Evolutionary conservation across 2,888 invertebrate species (phyloP).

Genomic region (Ormyrus labotus): DNA sequence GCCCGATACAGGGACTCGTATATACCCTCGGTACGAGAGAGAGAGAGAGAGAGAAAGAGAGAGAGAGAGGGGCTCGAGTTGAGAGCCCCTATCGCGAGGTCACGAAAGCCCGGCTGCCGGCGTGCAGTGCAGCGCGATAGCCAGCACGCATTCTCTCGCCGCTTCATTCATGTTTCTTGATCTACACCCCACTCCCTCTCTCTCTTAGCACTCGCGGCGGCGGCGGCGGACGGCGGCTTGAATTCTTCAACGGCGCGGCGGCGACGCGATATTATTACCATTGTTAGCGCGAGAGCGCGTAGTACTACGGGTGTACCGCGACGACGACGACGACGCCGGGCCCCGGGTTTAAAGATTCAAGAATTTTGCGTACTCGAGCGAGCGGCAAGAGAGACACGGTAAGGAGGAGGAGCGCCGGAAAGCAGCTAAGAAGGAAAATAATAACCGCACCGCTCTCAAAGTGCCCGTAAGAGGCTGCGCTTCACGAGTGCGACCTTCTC

Average conservation of each 20-base stretch:
- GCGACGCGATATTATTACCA: too few species aligned
- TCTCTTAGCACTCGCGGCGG: background rate
- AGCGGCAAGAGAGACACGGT: background rate
- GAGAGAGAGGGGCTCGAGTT: conserved; percentile 54
- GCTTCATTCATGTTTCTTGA: conserved; percentile 74
- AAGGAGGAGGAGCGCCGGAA: background rate
- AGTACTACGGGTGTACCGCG: too few species aligned
- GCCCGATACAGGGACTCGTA: too few species aligned
- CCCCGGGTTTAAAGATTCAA: too few species aligned
- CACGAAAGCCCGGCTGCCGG: conserved; percentile 71
- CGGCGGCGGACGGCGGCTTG: too few species aligned
- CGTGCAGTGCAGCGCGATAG: conserved; percentile 67
- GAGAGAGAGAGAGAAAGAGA: background rate
- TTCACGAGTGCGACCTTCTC: background rate
- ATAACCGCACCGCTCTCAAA: background rate
- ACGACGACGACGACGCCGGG: too few species aligned
- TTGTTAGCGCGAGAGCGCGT: too few species aligned
- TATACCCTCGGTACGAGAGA: background rate
- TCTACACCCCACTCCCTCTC: conserved; percentile 60
- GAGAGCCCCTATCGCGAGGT: conserved; percentile 71
- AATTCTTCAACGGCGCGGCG: too few species aligned
- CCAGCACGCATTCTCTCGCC: conserved; percentile 70
- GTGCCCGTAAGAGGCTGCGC: background rate
- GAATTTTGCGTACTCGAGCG: too few species aligned
- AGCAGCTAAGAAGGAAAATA: background rate